These are phyloP conservation scores for Todiramphus saurophagus DNA, from an alignment of 2,113 vertebrate species.

Conservation along the genomic window DNA sequence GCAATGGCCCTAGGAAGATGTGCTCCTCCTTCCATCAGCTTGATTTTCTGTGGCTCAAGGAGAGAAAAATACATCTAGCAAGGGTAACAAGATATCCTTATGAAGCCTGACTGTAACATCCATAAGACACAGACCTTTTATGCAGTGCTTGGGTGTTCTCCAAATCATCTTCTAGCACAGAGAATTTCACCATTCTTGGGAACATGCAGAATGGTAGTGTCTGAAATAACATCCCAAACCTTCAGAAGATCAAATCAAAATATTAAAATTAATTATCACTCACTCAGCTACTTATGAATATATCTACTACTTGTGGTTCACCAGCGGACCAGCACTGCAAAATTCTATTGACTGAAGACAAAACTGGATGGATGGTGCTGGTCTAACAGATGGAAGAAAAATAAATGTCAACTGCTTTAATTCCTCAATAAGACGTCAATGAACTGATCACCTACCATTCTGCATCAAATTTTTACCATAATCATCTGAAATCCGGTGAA, in stretches of 20 bases:
- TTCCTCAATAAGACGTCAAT: not conserved
- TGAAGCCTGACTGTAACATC: not conserved
- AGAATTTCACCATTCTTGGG: not conserved
- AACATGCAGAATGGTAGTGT: not conserved
- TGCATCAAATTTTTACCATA: not conserved
- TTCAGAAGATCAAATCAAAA: not conserved
- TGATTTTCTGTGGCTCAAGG: not conserved
- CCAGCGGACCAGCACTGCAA: not conserved
- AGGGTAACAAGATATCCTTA: not conserved
- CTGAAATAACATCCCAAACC: not conserved
- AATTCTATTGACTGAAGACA: not conserved
- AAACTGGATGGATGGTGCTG: not conserved
- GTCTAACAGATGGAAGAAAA: not conserved
- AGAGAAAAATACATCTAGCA: not conserved
- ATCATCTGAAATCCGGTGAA: not conserved
- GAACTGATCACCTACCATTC: not conserved
- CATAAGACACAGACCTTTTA: not conserved
- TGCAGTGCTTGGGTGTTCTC: not conserved
- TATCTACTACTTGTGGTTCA: not conserved
- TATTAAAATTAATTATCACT: not conserved
- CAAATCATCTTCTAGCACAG: not conserved
- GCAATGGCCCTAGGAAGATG: not conserved
- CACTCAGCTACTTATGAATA: not conserved
- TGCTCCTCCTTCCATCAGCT: not conserved
- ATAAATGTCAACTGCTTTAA: not conserved